phyloP scores from a whole-genome alignment of 37 sponge, comb jelly and placozoan genomes.

The Hormiphora californensis region DNA sequence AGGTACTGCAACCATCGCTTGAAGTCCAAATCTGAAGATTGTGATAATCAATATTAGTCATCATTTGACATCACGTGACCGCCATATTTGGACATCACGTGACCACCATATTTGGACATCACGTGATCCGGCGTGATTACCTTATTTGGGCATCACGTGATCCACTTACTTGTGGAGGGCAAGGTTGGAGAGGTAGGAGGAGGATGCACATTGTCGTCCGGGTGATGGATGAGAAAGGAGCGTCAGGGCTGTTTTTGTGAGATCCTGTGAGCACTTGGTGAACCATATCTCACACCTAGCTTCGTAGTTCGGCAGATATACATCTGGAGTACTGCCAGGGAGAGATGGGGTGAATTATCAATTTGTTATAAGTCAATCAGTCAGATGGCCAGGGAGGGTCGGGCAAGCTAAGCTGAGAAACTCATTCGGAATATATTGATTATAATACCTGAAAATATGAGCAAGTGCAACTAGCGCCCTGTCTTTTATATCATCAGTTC shows the following conservation, averaged over 20 bases:
- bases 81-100: too few relatives aligned
- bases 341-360: not conserved
- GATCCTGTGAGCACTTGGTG: not conserved
- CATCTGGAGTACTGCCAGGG: not conserved
- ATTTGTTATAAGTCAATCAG: not conserved
- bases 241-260: not conserved
- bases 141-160: too few relatives aligned
- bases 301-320: not conserved
- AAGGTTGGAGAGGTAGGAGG: constrained; percentile 11
- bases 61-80: too few relatives aligned
- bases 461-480: constrained; percentile 29
- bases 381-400: too few relatives aligned
- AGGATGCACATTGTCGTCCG: not conserved
- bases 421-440: not conserved
- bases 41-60: too few relatives aligned
- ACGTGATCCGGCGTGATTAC: too few relatives aligned
- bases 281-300: not conserved
- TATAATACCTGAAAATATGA: constrained; percentile 16
- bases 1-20: not conserved
- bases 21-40: too few relatives aligned
- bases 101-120: too few relatives aligned
- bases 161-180: not conserved
- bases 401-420: not conserved
- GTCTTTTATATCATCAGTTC: constrained; percentile 3
- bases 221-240: not conserved